phyloP scores from a whole-genome alignment of 2,797 vertebrate genomes.

The Schizothorax lantsangensis region DNA sequence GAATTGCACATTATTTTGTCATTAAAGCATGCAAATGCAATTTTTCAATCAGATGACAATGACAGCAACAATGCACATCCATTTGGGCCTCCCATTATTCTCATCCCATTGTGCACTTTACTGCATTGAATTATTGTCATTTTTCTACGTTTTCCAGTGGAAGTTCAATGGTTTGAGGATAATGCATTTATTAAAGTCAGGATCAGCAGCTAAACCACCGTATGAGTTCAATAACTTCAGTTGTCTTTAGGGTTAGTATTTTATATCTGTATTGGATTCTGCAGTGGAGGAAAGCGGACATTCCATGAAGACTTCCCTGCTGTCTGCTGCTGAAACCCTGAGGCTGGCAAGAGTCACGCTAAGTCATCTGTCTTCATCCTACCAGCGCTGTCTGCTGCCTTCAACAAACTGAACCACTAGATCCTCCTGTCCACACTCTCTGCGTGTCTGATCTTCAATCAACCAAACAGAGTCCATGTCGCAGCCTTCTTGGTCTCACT shows the following conservation, averaged over 20 bases:
- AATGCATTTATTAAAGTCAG: slow-evolving; percentile 15
- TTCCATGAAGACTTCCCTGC: slow-evolving; percentile 16
- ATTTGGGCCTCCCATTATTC: background rate
- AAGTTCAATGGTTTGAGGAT: background rate
- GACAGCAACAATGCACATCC: background rate
- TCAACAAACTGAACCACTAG: background rate
- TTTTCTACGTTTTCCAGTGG: background rate
- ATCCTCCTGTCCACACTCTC: slow-evolving; percentile 2
- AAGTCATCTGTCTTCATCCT: slow-evolving; percentile 2
- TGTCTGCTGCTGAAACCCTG: slow-evolving; percentile 12
- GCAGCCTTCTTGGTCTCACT: background rate
- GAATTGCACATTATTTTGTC: background rate
- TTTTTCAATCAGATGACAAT: background rate
- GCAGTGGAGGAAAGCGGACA: slow-evolving; percentile 8
- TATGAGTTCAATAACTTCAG: slow-evolving; percentile 7
- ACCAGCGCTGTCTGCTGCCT: slow-evolving; percentile 3
- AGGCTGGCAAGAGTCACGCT: background rate
- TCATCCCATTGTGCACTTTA: background rate
- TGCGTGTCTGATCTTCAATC: slow-evolving; percentile 28
- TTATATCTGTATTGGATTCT: slow-evolving; percentile 16
- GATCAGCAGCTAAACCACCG: background rate
- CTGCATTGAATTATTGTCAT: background rate
- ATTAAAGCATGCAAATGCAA: background rate
- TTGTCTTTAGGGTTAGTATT: slow-evolving; percentile 12
- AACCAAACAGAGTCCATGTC: background rate